These are phyloP conservation scores for Aporophyla lueneburgensis DNA, from an alignment of 2,888 invertebrate genomes.

Conservation along the genomic window DNA sequence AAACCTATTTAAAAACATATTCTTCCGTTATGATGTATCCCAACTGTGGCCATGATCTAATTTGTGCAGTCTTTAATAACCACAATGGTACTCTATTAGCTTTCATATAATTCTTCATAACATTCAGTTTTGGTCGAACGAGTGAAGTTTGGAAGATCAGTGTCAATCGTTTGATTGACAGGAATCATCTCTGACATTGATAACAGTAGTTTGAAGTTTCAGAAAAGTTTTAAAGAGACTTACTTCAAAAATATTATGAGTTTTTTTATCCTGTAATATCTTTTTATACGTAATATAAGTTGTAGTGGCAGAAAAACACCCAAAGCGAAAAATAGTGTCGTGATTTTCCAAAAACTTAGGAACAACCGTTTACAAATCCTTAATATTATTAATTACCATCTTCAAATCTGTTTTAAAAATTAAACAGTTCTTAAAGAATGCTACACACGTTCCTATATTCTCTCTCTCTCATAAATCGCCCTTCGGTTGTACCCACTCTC, in stretches of 20 bases:
- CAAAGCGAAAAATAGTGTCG: background rate
- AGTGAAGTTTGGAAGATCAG: no score
- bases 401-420: background rate
- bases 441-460: background rate
- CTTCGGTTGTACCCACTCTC: conserved; percentile 73
- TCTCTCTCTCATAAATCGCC: background rate
- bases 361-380: background rate
- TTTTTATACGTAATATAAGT: background rate
- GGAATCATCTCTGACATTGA: background rate
- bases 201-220: background rate
- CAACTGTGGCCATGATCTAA: conserved; percentile 52
- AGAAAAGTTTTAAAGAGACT: background rate
- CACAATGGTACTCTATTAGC: background rate
- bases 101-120: background rate
- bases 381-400: background rate
- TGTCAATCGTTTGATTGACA: no score
- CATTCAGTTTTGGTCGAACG: background rate
- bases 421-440: background rate
- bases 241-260: background rate
- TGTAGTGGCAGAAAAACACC: background rate
- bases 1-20: conserved; percentile 25
- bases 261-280: background rate
- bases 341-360: background rate
- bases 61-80: conserved; percentile 26
- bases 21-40: conserved; percentile 37